These are phyloP conservation scores for Papilio polytes DNA, from an alignment of 1,140 invertebrate species.

Conservation along the genomic window DNA sequence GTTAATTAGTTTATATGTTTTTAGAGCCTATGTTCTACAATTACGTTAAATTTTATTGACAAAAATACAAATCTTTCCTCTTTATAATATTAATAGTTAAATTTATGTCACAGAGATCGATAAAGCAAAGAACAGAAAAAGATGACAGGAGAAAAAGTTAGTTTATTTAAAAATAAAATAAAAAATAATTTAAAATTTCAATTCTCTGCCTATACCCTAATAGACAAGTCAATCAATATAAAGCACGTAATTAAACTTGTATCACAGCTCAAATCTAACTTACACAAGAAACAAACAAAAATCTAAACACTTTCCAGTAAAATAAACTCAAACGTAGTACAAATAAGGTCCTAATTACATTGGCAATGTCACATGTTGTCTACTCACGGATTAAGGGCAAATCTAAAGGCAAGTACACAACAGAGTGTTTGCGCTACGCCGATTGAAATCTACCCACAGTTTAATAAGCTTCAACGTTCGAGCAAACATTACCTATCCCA, in stretches of 20 bases:
- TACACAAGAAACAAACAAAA: background rate
- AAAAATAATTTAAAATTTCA: too few relatives aligned
- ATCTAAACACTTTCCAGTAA: background rate
- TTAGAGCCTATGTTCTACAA: too few relatives aligned
- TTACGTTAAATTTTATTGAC: too few relatives aligned
- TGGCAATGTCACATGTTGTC: background rate
- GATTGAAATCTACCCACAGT: constrained; percentile 47
- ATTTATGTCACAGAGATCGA: too few relatives aligned
- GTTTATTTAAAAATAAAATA: too few relatives aligned
- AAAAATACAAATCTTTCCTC: too few relatives aligned
- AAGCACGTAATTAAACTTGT: background rate
- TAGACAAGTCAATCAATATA: background rate
- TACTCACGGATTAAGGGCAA: constrained; percentile 27
- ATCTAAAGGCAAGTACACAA: constrained; percentile 30
- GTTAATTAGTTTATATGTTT: too few relatives aligned
- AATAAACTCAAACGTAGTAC: background rate
- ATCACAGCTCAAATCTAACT: background rate
- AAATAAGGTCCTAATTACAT: background rate
- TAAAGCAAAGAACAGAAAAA: too few relatives aligned
- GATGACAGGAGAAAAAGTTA: too few relatives aligned
- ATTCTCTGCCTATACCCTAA: background rate
- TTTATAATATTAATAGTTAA: too few relatives aligned
- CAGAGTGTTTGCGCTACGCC: constrained; percentile 42
- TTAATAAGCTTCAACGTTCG: constrained; percentile 46
- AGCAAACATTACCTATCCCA: background rate